phyloP scores from a whole-genome alignment of 2,888 invertebrate genomes.

The Galerucella calmariensis region DNA sequence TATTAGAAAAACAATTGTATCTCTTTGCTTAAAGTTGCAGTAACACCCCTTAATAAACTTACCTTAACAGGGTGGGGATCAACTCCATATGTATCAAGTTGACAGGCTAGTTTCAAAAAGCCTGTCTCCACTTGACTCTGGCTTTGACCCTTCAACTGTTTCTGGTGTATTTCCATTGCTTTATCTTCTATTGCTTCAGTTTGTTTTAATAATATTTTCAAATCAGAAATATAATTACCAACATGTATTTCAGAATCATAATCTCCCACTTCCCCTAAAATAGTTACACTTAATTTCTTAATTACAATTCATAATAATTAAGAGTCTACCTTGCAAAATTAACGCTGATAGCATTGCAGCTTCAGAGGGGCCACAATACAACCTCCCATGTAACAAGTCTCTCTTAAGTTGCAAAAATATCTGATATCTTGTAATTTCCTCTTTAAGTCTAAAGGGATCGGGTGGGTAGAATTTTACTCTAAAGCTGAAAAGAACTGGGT shows the following conservation, averaged over 20 bases:
- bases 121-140: constrained; percentile 89
- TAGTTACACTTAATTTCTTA: neutral
- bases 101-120: constrained; percentile 91
- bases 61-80: constrained; percentile 99
- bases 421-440: constrained; percentile 95
- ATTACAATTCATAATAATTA: neutral
- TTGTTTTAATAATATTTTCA: constrained; percentile 92
- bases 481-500: constrained; percentile 93
- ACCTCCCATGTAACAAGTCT: constrained; percentile 93
- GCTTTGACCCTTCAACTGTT: constrained; percentile 86
- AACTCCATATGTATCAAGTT: constrained; percentile 95
- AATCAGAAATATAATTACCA: constrained; percentile 90
- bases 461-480: constrained; percentile 98
- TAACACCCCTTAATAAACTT: constrained; percentile 35
- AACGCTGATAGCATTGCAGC: constrained; percentile 91
- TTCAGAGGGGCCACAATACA: constrained; percentile 91
- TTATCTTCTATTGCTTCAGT: constrained; percentile 91
- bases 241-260: constrained; percentile 89
- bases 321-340: constrained; percentile 86
- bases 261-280: constrained; percentile 91
- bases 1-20: neutral
- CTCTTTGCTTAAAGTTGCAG: constrained; percentile 18
- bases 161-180: constrained; percentile 92
- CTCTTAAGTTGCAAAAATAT: constrained; percentile 93
- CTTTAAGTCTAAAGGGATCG: constrained; percentile 91